phyloP scores from a whole-genome alignment of 2,888 invertebrate genomes.

The Cabera pusaria region DNA sequence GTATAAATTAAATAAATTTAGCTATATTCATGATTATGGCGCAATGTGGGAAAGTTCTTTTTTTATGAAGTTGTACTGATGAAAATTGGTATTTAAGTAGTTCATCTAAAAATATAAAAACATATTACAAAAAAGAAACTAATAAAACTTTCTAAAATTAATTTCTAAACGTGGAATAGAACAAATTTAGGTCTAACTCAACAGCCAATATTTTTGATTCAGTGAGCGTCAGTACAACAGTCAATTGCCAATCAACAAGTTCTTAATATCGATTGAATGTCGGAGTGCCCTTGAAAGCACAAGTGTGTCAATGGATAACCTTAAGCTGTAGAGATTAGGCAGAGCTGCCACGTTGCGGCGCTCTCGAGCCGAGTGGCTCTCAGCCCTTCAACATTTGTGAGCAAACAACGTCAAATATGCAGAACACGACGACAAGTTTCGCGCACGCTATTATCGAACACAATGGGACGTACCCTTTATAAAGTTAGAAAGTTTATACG shows the following conservation, averaged over 20 bases:
- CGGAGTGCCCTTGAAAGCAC: slow-evolving; percentile 33
- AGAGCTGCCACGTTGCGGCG: slow-evolving; percentile 67
- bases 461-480: slow-evolving; percentile 22
- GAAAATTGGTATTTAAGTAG: no score
- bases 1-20: no score
- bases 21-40: no score
- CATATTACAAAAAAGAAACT: no score
- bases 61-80: no score
- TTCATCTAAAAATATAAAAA: no score
- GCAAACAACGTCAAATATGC: slow-evolving; percentile 72
- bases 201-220: slow-evolving; percentile 1
- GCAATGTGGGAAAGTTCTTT: no score
- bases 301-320: slow-evolving; percentile 57
- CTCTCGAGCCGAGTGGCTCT: slow-evolving; percentile 69
- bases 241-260: slow-evolving; percentile 33
- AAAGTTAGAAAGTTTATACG: slow-evolving; percentile 20
- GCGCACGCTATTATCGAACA: slow-evolving; percentile 22
- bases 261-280: slow-evolving; percentile 27
- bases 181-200: no score
- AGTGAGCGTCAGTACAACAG: slow-evolving; percentile 2
- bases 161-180: no score
- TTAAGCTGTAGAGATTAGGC: slow-evolving; percentile 69
- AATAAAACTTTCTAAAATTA: no score
- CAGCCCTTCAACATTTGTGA: slow-evolving; percentile 51
- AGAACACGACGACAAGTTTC: slow-evolving; percentile 43